Evolutionary conservation across 2,113 vertebrate genomes (phyloP), one percentile per base, ranked within the genome.

Genomic region (Prolemur simus): DNA sequence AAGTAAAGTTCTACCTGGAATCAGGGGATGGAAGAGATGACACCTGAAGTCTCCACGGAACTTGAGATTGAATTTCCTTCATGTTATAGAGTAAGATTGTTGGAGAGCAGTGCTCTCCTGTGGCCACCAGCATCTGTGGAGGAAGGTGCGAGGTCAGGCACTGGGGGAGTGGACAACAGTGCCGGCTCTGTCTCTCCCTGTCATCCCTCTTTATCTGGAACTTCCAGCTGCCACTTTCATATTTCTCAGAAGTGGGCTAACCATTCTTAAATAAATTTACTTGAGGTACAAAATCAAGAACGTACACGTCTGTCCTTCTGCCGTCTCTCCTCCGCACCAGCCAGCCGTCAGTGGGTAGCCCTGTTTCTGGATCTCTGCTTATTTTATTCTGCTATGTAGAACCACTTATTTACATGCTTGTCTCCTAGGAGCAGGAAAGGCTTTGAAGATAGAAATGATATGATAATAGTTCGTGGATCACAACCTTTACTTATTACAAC

Each of bases 391-490:
- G 56, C 10, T 29, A 15, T 29, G 21, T 18, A 32, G 34, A 63
- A 37, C 91, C 69, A 15, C 87, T 76, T 76, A 68, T 91, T 96
- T 90, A 87, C 71, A 80, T 73, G 78, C 63, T 17, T 89, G 80
- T 97, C 92, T 97, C 96, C 96, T 95, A 97, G 97, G 95, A 96
- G 89, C 69, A 25, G 93, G 56, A 54, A 89, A 93, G 42, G 25
- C 84, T 66, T 78, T 54, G 68, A 94, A 86, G 82, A 68, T 63
- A 82, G 93, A 93, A 93, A 91, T 96, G 81, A 87, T 69, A 89
- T 34, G 49, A 29, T 94, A 89, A 97, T 84, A 34, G 83, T 95
- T 94, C 64, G 39, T 56, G 27, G 42, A 93, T 56, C 21, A 0
- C 78, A 96, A 80, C 68, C 83, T 45, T 89, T 73, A 64, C 49